A percentile compares a stretch with the other conserved stretches of the same genome.
These are phyloP conservation scores for Cryptocephalus primarius DNA, from an alignment of 2,888 invertebrate genomes.

Conservation along the genomic window DNA sequence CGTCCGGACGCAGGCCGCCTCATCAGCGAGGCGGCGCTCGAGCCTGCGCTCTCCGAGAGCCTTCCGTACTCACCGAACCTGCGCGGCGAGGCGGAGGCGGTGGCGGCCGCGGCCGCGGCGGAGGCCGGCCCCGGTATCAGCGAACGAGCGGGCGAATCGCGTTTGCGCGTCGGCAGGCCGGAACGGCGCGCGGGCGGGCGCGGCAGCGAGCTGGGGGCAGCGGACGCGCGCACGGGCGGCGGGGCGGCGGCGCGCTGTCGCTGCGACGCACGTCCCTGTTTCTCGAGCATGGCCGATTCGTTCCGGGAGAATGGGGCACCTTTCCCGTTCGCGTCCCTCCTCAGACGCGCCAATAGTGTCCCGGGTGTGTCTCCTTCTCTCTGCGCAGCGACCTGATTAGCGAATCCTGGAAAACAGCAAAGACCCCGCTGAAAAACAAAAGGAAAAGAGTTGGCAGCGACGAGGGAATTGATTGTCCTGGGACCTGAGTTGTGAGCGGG, in stretches of 20 bases:
- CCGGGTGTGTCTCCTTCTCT: constrained; percentile 68
- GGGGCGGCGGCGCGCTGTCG: constrained; percentile 50
- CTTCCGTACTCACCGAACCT: constrained; percentile 44
- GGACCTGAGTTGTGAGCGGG: constrained; percentile 36
- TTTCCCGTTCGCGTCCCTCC: constrained; percentile 23
- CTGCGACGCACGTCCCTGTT: constrained; percentile 67
- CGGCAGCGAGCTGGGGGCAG: constrained; percentile 54
- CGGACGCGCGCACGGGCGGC: constrained; percentile 22
- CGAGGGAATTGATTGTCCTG: constrained; percentile 12
- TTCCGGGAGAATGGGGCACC: constrained; percentile 14
- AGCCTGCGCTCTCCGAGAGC: constrained; percentile 41
- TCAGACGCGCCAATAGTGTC: constrained; percentile 60
- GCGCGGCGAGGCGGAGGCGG: no score
- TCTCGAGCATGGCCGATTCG: constrained; percentile 47
- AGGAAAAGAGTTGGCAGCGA: constrained; percentile 37
- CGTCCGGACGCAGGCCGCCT: constrained; percentile 28
- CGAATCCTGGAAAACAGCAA: constrained; percentile 77
- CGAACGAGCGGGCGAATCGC: constrained; percentile 21
- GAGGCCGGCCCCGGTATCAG: constrained; percentile 35
- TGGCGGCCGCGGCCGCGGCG: no score
- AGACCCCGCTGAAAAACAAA: constrained; percentile 66
- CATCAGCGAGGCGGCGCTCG: constrained; percentile 27
- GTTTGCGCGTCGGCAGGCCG: constrained; percentile 39
- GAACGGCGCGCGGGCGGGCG: constrained; percentile 47
- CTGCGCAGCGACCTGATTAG: constrained; percentile 64